Base-by-base conservation (phyloP, 2,113 vertebrate genomes). In the Chunga burmeisteri region DNA sequence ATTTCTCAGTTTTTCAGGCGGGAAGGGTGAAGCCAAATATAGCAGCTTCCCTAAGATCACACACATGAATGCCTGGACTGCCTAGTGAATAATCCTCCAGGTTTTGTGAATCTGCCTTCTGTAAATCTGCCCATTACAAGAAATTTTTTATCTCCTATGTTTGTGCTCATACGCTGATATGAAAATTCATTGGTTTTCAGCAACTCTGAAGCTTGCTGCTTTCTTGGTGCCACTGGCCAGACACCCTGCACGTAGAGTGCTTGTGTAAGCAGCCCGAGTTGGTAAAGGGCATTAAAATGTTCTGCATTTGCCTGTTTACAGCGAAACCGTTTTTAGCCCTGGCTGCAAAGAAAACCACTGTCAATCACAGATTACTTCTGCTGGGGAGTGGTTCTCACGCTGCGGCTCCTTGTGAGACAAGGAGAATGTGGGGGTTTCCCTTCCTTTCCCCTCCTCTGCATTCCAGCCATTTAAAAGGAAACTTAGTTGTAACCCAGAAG, bases 321-420 rank as follows among this genome's bases (percentile, higher is more conserved):
- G 53, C 66, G 65, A 68, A 91, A 91, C 84, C 58, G 70, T 95
- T 95, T 94, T 83, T 93, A 94, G 86, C 77, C 68, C 83, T 56
- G 83, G 40, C 86, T 94, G 92, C 77, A 86, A 81, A 72, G 73
- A 86, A 93, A 96, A 86, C 86, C 73, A 79, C 42, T 97, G 92
- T 84, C 88, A 94, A 32, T 95, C 90, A 86, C 52, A 91, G 88
- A 81, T 91, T 71, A 56, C 44, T 86, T 59, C 72, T 93, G n/a
- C 80, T 32, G 22, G 77, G 94, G 92, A 94, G 92, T 83, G 85
- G 55, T 94, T 95, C 96, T 96, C 83, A 93, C 17, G 18, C 88
- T 93, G 85, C 32, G 63, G 63, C 90, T 94, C 42, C 95, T 92
- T 88, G 59, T 90, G 67, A 97, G 75, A 65, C 89, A 81, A 67